These are phyloP conservation scores for Trissoscelio sp. DNA, from an alignment of 2,888 invertebrate species.

Conservation along the genomic window DNA sequence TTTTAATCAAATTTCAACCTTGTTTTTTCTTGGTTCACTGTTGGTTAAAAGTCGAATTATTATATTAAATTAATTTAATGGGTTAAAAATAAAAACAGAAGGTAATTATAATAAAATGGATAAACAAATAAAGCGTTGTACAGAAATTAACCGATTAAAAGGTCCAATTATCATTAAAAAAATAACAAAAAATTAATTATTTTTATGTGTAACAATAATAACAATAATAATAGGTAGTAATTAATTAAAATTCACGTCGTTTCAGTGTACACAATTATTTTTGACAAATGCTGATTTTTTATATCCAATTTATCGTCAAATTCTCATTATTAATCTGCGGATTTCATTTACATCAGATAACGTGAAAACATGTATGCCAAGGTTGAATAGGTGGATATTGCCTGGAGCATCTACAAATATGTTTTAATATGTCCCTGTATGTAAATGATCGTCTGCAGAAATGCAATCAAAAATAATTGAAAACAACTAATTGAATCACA, in stretches of 20 bases:
- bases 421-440: constrained; percentile 41
- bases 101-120: background rate
- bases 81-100: background rate
- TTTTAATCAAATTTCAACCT: constrained; percentile 26
- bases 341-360: constrained; percentile 70
- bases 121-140: background rate
- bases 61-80: constrained; percentile 36
- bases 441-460: constrained; percentile 11
- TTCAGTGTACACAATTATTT: background rate
- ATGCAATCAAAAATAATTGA: background rate
- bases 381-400: constrained; percentile 60
- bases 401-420: constrained; percentile 61
- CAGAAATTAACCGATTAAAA: background rate
- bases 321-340: constrained; percentile 51
- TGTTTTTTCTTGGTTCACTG: constrained; percentile 20
- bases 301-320: constrained; percentile 1
- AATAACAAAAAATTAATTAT: constrained; percentile 10
- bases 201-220: background rate
- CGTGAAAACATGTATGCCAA: constrained; percentile 72
- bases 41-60: constrained; percentile 11
- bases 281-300: constrained; percentile 25
- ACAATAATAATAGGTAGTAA: background rate
- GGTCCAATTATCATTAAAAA: constrained; percentile 4
- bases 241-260: background rate
- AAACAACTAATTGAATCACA: background rate